These are phyloP conservation scores for Carterocephalus palaemon DNA, from an alignment of 2,888 invertebrate species.

Conservation along the genomic window DNA sequence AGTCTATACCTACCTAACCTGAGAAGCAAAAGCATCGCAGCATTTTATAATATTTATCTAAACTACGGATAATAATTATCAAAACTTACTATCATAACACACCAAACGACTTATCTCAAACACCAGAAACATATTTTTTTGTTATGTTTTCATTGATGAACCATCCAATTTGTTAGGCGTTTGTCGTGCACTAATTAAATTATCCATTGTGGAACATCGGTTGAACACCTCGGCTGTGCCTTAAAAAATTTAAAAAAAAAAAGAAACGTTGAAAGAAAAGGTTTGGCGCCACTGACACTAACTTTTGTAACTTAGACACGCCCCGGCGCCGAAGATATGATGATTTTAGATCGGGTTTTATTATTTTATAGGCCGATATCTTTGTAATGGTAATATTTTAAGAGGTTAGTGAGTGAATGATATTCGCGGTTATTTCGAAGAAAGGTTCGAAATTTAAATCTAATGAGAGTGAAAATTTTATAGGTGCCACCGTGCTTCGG, in stretches of 20 bases:
- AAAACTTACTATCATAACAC: not conserved
- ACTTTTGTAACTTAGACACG: slow-evolving; percentile 50
- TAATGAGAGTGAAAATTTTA: too few relatives aligned
- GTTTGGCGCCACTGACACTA: slow-evolving; percentile 69
- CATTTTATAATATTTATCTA: too few relatives aligned
- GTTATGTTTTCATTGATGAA: slow-evolving; percentile 7
- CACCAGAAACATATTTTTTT: slow-evolving; percentile 6
- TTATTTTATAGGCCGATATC: slow-evolving; percentile 6
- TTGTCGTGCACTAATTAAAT: slow-evolving; percentile 48
- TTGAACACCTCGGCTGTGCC: slow-evolving; percentile 54
- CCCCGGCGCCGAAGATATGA: slow-evolving; percentile 50
- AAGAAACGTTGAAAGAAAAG: slow-evolving; percentile 60
- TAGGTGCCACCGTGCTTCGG: too few relatives aligned
- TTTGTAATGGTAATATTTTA: not conserved
- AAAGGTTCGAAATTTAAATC: too few relatives aligned
- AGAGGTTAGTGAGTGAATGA: too few relatives aligned
- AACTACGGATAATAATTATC: not conserved
- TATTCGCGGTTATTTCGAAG: too few relatives aligned
- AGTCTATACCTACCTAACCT: too few relatives aligned
- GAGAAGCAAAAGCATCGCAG: too few relatives aligned
- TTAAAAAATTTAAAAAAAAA: slow-evolving; percentile 44
- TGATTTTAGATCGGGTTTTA: slow-evolving; percentile 18
- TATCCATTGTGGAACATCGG: slow-evolving; percentile 39
- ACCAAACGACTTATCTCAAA: not conserved
- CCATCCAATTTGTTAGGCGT: slow-evolving; percentile 12